A percentile compares a stretch with the other conserved stretches of the same genome.
Evolutionary conservation across 2,113 vertebrate species (phyloP).

Genomic region (Piaya cayana): DNA sequence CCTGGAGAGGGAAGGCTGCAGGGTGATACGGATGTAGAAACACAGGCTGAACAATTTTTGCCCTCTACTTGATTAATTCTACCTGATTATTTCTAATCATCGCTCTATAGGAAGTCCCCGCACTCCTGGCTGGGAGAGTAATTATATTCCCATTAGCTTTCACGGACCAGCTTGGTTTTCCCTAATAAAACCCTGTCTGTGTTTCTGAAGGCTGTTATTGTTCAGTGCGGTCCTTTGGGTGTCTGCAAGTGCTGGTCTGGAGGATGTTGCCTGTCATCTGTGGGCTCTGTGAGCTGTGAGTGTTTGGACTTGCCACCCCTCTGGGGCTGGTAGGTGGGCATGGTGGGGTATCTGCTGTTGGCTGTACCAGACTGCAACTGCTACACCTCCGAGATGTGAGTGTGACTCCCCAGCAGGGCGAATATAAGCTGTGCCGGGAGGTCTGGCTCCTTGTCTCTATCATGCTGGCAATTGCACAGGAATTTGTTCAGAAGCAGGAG

Average conservation of each 20-base stretch:
- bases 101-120: neutral
- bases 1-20: neutral
- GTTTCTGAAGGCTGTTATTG: neutral
- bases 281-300: neutral
- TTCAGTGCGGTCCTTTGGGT: accelerated
- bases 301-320: neutral
- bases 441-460: neutral
- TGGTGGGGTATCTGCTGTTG: neutral
- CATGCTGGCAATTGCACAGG: neutral
- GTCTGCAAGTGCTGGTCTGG: neutral
- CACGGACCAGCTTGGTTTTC: neutral
- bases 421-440: neutral
- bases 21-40: accelerated
- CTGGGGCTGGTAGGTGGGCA: neutral
- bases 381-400: accelerated
- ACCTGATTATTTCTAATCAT: neutral
- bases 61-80: neutral
- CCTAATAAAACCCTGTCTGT: neutral
- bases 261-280: accelerated
- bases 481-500: neutral
- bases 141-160: neutral
- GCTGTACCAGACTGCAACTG: neutral
- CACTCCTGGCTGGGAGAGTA: neutral
- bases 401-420: accelerated
- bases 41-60: neutral